These are phyloP conservation scores for Micoletzkya japonica DNA, from an alignment of 2,888 invertebrate species.

Conservation along the genomic window DNA sequence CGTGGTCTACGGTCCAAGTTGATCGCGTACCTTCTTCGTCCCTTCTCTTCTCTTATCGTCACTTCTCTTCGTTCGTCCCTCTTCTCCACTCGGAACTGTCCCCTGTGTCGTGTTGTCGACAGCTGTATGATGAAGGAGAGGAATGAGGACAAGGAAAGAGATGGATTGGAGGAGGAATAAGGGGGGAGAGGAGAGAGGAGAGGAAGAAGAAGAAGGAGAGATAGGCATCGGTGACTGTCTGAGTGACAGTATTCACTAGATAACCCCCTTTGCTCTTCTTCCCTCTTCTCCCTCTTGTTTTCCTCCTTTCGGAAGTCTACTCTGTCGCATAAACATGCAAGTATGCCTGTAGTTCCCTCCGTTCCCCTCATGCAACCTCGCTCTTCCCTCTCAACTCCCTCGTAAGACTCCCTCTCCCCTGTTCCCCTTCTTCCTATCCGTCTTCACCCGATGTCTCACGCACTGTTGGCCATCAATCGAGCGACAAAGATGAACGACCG, in stretches of 20 bases:
- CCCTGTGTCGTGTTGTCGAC: too few relatives aligned
- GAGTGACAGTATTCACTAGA: neutral
- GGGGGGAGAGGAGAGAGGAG: neutral
- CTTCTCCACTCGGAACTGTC: too few relatives aligned
- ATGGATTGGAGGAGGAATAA: neutral
- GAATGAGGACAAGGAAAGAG: neutral
- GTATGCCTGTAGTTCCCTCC: too few relatives aligned
- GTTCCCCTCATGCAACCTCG: conserved; percentile 1
- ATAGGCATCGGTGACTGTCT: neutral
- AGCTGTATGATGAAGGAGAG: conserved; percentile 11
- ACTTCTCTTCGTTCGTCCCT: too few relatives aligned
- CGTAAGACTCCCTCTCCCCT: neutral
- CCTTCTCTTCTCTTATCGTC: too few relatives aligned
- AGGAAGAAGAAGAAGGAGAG: neutral
- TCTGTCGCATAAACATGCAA: too few relatives aligned
- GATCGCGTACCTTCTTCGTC: too few relatives aligned
- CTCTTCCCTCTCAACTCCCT: neutral
- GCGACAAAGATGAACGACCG: too few relatives aligned
- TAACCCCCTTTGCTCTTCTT: neutral
- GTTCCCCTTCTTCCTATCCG: neutral
- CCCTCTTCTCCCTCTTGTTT: neutral
- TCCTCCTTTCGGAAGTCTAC: neutral
- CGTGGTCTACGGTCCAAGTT: too few relatives aligned
- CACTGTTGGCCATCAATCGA: too few relatives aligned
- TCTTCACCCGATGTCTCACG: too few relatives aligned